Evolutionary conservation across 2,888 invertebrate species (phyloP).

Genomic region (Caenorhabditis sp.): DNA sequence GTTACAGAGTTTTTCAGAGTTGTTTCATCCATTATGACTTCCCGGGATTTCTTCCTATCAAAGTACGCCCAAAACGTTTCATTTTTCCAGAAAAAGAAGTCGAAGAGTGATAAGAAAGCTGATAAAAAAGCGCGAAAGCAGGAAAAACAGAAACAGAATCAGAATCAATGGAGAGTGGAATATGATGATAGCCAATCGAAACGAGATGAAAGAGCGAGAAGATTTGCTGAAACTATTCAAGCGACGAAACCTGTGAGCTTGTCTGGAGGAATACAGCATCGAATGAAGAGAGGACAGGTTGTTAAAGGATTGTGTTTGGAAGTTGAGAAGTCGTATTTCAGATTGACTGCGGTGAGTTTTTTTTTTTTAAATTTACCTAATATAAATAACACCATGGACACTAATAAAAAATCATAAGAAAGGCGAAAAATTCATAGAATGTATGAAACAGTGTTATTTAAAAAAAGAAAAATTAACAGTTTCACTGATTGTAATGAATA

Average conservation of each 20-base stretch:
- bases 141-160: conserved; percentile 13
- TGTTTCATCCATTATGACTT: not conserved
- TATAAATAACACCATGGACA: no score
- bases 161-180: conserved; percentile 17
- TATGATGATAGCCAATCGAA: conserved; percentile 17
- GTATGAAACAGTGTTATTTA: no score
- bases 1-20: not conserved
- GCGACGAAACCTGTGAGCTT: conserved; percentile 12
- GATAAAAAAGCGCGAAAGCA: conserved; percentile 24
- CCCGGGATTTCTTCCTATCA: not conserved
- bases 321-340: conserved; percentile 92
- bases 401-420: no score
- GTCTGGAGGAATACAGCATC: conserved; percentile 10
- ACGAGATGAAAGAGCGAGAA: conserved; percentile 50
- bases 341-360: conserved; percentile 80
- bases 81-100: conserved; percentile 30
- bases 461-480: no score
- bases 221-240: conserved; percentile 43
- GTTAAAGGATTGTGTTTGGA: conserved; percentile 91
- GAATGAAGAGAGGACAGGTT: conserved; percentile 36
- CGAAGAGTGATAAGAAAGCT: conserved; percentile 32
- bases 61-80: not conserved
- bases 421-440: no score
- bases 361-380: conserved; percentile 2
- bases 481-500: no score